Evolutionary conservation across 2,888 invertebrate species (phyloP).

Genomic region (Odontocolon sp.): DNA sequence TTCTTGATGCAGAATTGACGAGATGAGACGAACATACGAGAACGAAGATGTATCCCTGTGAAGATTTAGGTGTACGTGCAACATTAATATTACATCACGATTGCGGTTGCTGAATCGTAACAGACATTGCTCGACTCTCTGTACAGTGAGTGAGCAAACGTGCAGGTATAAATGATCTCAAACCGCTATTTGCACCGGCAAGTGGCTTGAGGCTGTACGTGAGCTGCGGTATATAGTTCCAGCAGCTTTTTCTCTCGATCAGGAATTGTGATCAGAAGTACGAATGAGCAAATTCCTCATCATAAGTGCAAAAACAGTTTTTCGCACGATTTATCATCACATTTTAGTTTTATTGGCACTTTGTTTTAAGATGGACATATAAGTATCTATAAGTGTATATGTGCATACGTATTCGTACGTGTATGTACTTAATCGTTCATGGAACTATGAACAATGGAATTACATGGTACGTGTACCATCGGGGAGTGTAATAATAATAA

Average conservation of each 20-base stretch:
- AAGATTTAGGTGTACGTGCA: slow-evolving; percentile 25
- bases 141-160: slow-evolving; percentile 20
- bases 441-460: slow-evolving; percentile 24
- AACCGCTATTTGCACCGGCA: background rate
- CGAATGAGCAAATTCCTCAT: background rate
- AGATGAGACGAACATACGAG: background rate
- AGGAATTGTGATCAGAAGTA: too few relatives aligned
- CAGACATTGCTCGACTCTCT: too few relatives aligned
- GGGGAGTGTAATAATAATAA: too few relatives aligned
- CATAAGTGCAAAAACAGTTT: background rate
- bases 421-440: too few relatives aligned
- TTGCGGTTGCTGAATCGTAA: slow-evolving; percentile 23
- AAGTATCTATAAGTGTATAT: too few relatives aligned
- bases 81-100: slow-evolving; percentile 29
- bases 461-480: background rate
- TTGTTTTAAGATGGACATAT: too few relatives aligned
- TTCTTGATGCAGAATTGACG: background rate
- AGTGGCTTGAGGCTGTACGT: background rate
- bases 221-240: background rate
- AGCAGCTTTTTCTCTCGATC: too few relatives aligned
- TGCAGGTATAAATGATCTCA: background rate
- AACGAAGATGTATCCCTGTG: background rate
- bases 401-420: too few relatives aligned
- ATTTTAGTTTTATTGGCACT: too few relatives aligned
- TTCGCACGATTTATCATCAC: slow-evolving; percentile 9